Evolutionary conservation across 2,797 vertebrate genomes (phyloP).

Genomic region (Merluccius polli): DNA sequence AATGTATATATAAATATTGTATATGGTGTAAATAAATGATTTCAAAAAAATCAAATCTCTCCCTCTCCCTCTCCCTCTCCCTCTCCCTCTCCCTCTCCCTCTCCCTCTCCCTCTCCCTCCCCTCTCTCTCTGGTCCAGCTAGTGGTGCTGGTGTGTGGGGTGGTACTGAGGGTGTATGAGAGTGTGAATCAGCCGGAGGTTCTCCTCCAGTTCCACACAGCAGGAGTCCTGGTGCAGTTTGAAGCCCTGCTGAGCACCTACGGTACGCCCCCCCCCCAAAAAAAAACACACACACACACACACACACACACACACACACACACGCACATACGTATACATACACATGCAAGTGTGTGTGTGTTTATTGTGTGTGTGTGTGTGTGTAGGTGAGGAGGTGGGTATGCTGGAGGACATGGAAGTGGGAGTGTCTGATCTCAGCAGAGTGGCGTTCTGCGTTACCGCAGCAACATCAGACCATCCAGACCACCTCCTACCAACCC

Average conservation of each 20-base stretch:
- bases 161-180: constrained; percentile 80
- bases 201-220: constrained; percentile 82
- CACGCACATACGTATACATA: neutral
- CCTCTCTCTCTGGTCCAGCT: constrained; percentile 67
- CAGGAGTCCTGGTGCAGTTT: constrained; percentile 86
- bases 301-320: constrained; percentile 20
- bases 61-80: too few relatives aligned
- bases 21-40: too few relatives aligned
- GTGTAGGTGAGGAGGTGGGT: constrained; percentile 87
- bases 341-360: constrained; percentile 16
- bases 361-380: constrained; percentile 30
- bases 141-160: constrained; percentile 83
- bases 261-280: constrained; percentile 65
- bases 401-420: constrained; percentile 97
- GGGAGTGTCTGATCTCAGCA: constrained; percentile 84
- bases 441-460: constrained; percentile 81
- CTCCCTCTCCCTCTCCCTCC: too few relatives aligned
- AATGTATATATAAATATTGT: too few relatives aligned
- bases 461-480: constrained; percentile 76
- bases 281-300: constrained; percentile 31
- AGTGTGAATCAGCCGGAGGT: constrained; percentile 79
- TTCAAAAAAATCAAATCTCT: too few relatives aligned
- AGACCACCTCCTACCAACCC: constrained; percentile 76
- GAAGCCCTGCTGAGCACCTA: constrained; percentile 92
- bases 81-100: too few relatives aligned